These are phyloP conservation scores for Corythucha ciliata DNA, from an alignment of 2,888 invertebrate species.

Conservation along the genomic window DNA sequence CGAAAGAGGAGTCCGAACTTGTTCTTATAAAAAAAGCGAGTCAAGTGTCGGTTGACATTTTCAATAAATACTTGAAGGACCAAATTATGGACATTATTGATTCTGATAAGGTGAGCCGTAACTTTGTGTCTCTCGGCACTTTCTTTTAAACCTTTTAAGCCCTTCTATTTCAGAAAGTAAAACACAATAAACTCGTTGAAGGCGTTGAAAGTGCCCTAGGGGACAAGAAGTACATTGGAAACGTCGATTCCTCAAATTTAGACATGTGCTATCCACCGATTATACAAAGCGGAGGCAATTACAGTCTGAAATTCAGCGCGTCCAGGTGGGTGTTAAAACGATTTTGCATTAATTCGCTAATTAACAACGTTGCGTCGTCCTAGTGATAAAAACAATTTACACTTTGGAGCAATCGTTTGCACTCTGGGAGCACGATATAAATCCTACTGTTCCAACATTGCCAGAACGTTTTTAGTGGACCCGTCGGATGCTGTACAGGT, in stretches of 20 bases:
- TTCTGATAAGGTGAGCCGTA: conserved; percentile 67
- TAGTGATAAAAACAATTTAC: conserved; percentile 86
- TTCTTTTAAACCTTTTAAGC: background rate
- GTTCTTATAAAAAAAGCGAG: conserved; percentile 85
- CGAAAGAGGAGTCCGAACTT: conserved; percentile 90
- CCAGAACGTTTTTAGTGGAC: conserved; percentile 91
- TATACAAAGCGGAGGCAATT: conserved; percentile 97
- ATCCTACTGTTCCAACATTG: conserved; percentile 96
- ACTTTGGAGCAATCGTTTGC: conserved; percentile 94
- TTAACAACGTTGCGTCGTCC: conserved; percentile 36
- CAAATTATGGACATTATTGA: conserved; percentile 99
- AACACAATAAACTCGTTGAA: conserved; percentile 88
- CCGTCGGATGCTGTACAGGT: conserved; percentile 61
- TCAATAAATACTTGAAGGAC: conserved; percentile 91
- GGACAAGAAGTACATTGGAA: conserved; percentile 89
- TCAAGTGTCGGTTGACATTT: conserved; percentile 86
- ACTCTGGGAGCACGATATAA: conserved; percentile 91
- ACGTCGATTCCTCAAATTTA: conserved; percentile 73
- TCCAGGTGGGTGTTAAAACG: conserved; percentile 44
- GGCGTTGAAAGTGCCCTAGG: conserved; percentile 89
- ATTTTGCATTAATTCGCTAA: background rate
- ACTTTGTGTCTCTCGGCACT: conserved; percentile 4
- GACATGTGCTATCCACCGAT: conserved; percentile 99
- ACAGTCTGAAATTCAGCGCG: conserved; percentile 93
- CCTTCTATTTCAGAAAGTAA: conserved; percentile 69